Conservation (phyloP, 2,888 invertebrate genomes). For the Agrochola litura region DNA sequence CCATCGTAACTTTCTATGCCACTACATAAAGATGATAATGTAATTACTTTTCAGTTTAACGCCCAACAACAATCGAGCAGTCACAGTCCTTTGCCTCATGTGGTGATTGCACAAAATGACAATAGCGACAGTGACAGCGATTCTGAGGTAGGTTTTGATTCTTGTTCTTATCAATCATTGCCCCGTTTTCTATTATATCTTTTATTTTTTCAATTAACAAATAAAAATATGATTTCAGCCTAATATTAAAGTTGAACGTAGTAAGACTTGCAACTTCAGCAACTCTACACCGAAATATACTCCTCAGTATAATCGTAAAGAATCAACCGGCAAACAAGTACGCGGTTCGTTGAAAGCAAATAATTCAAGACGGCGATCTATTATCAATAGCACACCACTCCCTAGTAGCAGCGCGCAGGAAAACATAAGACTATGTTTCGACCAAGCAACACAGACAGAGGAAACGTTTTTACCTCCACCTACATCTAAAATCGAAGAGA, state of each 20-base stretch:
- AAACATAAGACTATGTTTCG: constrained; percentile 66
- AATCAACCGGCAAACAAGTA: constrained; percentile 17
- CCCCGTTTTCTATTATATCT: neutral
- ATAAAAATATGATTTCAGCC: constrained; percentile 23
- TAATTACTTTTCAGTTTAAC: constrained; percentile 40
- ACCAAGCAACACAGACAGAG: constrained; percentile 79
- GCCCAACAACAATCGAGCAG: constrained; percentile 32
- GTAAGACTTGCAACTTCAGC: constrained; percentile 8
- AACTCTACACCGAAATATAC: constrained; percentile 18
- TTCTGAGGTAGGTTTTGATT: constrained; percentile 62
- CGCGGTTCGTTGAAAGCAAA: constrained; percentile 24
- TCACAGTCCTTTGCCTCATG: constrained; percentile 49
- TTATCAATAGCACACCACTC: constrained; percentile 75
- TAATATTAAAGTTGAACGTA: constrained; percentile 10
- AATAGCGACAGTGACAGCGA: constrained; percentile 71
- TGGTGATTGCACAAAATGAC: constrained; percentile 61
- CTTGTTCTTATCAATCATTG: neutral
- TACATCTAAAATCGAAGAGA: constrained; percentile 69
- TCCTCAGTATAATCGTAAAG: constrained; percentile 19
- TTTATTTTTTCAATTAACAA: neutral
- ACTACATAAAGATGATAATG: neutral
- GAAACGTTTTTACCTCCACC: constrained; percentile 51
- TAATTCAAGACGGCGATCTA: constrained; percentile 63
- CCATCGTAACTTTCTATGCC: neutral
- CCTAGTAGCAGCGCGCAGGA: constrained; percentile 61